phyloP scores from a whole-genome alignment of 2,797 vertebrate species.

The Pipistrellus kuhlii region DNA sequence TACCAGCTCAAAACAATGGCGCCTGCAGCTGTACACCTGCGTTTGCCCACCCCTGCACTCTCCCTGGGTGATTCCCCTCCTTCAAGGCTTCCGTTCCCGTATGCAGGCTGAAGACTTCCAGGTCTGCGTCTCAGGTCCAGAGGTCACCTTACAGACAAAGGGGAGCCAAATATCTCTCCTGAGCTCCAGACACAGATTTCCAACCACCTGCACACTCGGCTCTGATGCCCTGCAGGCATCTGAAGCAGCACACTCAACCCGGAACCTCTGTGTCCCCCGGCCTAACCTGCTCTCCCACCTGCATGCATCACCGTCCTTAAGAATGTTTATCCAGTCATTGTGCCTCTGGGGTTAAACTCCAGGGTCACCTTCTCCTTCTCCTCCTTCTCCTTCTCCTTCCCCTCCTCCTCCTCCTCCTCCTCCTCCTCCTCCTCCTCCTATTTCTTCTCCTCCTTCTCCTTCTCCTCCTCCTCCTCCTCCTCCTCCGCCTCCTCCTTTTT shows the following conservation, averaged over 20 bases:
- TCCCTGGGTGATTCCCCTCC: background rate
- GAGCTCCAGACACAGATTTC: background rate
- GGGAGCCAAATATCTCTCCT: background rate
- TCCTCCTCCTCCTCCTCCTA: too few relatives aligned
- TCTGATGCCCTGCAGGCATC: background rate
- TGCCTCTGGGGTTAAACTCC: background rate
- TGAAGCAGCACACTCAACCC: background rate
- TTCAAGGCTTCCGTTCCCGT: background rate
- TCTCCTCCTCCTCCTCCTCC: rapidly evolving
- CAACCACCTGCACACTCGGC: background rate
- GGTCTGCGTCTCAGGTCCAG: background rate
- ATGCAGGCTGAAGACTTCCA: background rate
- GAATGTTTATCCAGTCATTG: background rate
- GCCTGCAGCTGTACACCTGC: background rate
- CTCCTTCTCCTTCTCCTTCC: too few relatives aligned
- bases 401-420: too few relatives aligned
- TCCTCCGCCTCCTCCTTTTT: rapidly evolving
- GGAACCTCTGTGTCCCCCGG: background rate
- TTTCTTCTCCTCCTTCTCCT: too few relatives aligned
- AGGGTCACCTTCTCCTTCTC: background rate
- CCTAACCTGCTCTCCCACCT: background rate
- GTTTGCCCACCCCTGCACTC: background rate
- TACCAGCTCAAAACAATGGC: background rate
- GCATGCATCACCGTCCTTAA: rapidly evolving
- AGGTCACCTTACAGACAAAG: too few relatives aligned